Base-by-base conservation (phyloP, 2,113 vertebrate species). In the Emydura subglobosa region DNA sequence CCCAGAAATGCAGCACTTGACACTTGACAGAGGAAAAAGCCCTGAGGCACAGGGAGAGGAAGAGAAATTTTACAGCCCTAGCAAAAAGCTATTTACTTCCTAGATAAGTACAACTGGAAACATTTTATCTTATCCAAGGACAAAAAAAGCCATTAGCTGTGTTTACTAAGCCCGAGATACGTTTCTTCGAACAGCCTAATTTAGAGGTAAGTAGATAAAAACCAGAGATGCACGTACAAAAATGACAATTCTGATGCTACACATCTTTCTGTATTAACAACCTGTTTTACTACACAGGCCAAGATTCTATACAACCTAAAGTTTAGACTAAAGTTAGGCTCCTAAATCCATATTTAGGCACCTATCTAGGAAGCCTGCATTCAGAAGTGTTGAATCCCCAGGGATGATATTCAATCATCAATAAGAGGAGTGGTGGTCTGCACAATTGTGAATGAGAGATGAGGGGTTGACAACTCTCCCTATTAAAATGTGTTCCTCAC, bases 31-130 rank as follows among this genome's bases (percentile, higher is more conserved):
- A 94, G 93, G 92, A 96, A 97, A 88, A 95, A 47, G n/a, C 97
- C 97, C 97, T 97, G 98, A 98, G 85, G 87, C 92, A 96, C 6
- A 22, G 93, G 87, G 78, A 96, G 76, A 95, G 94, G 96, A 98
- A 98, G 80, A 93, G 39, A 12, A 19, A 83, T 94, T 96, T 93
- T 93, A 89, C 72, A 93, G 87, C 25, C 91, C 91, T 89, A 93
- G 92, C 34, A 89, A 97, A 97, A 49, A 94, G 44, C 85, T 94
- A 25, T 90, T 95, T 88, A 88, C 82, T 97, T 92, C 96, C 82
- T 86, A 95, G 91, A 13, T 54, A 97, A 97, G 51, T 87, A 85
- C 55, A 94, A 94, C 68, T 88, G 57, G 90, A 90, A 95, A 89
- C 61, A 53, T 91, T 42, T 78, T 87, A 89, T 11, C 31, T 29